Percentiles rank a stretch among this genome's conserved stretches.
Conservation (phyloP, 2,888 invertebrate genomes). For the Pasiphila rectangulata region DNA sequence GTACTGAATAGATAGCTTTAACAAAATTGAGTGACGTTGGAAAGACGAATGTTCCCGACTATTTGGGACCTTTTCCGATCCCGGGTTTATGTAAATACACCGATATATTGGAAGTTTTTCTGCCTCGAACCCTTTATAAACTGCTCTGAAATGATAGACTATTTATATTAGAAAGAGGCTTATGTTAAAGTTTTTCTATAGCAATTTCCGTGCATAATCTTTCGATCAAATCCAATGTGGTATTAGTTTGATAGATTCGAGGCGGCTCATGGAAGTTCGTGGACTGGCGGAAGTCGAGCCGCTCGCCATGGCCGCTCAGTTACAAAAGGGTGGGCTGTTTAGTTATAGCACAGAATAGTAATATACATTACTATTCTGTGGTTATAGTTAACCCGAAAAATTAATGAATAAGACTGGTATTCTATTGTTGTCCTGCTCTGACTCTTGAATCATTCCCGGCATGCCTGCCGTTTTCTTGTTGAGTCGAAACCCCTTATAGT, state of each 20-base stretch:
- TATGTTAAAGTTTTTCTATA: constrained; percentile 26
- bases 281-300: background rate
- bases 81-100: constrained; percentile 47
- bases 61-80: constrained; percentile 46
- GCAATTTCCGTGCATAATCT: constrained; percentile 24
- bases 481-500: too few species aligned
- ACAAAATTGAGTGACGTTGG: constrained; percentile 50
- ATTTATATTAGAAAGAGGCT: constrained; percentile 30
- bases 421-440: too few species aligned
- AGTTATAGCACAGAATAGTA: too few species aligned
- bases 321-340: too few species aligned
- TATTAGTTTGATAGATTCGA: constrained; percentile 7
- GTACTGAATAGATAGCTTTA: constrained; percentile 42
- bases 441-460: too few species aligned
- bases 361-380: too few species aligned
- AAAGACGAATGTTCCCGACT: constrained; percentile 47
- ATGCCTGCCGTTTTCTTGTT: too few species aligned
- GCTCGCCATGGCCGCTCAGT: too few species aligned
- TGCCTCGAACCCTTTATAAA: constrained; percentile 39
- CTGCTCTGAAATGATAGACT: constrained; percentile 36
- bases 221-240: constrained; percentile 16
- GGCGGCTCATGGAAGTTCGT: background rate
- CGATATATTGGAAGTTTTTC: constrained; percentile 39
- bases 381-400: too few species aligned
- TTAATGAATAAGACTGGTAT: too few species aligned